phyloP scores from a whole-genome alignment of 2,797 vertebrate species.

The Graptemys geographica region DNA sequence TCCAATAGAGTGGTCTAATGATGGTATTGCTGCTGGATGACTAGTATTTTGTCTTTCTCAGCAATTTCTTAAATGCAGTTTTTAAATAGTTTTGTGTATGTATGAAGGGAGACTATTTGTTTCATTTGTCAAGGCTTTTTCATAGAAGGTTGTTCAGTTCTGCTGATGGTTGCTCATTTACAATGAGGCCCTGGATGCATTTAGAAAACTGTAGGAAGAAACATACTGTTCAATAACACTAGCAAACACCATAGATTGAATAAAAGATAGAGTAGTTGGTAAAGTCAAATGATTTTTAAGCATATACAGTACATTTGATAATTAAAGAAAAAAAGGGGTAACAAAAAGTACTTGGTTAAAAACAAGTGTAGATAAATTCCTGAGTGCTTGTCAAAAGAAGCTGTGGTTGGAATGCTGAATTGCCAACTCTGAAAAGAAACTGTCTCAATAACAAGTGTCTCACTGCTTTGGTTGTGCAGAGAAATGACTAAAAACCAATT shows the following conservation, averaged over 20 bases:
- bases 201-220: neutral
- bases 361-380: neutral
- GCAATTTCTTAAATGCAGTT: neutral
- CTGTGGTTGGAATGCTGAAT: neutral
- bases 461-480: neutral
- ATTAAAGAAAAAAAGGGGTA: constrained; percentile 12
- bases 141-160: neutral
- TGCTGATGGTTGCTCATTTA: neutral
- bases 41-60: neutral
- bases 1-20: neutral
- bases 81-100: neutral
- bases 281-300: constrained; percentile 27
- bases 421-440: constrained; percentile 36
- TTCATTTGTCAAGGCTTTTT: neutral
- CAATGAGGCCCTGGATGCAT: neutral
- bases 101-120: neutral
- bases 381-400: neutral
- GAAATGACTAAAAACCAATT: constrained; percentile 1
- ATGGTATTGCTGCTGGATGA: neutral
- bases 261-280: neutral
- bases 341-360: constrained; percentile 1
- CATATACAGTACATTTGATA: neutral
- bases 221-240: neutral
- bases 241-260: constrained; percentile 1
- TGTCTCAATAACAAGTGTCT: neutral